Conservation (phyloP, 53 echinoderm and acorn worm species). For the Luidia sarsii region DNA sequence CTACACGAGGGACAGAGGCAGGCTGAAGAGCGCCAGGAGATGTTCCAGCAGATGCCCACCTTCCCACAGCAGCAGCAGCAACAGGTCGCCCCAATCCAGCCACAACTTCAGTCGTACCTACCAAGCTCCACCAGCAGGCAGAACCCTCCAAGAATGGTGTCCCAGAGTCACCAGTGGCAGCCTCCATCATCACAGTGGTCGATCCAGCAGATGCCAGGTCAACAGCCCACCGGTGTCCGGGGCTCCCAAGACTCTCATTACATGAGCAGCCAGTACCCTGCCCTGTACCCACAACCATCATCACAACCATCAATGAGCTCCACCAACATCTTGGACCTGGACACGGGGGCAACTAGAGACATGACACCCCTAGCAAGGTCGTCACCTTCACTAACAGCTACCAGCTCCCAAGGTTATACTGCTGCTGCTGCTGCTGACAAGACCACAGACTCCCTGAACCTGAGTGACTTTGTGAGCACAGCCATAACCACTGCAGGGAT, state of each 20-base stretch:
- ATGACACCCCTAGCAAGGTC: constrained; percentile 17
- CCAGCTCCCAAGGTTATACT: constrained; percentile 34
- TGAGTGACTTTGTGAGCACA: constrained; percentile 4
- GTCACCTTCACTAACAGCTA: constrained; percentile 10
- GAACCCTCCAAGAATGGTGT: not conserved
- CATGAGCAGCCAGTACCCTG: constrained; percentile 45
- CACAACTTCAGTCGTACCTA: not conserved
- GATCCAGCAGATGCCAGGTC: constrained; percentile 21
- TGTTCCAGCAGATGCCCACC: constrained; percentile 13
- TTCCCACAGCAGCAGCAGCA: constrained; percentile 31
- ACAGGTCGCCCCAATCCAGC: constrained; percentile 9
- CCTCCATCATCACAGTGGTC: constrained; percentile 42
- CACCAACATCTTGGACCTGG: constrained; percentile 34
- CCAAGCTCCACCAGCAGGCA: constrained; percentile 16
- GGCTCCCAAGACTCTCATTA: constrained; percentile 47
- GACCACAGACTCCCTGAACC: constrained; percentile 40
- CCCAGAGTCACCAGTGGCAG: constrained; percentile 26
- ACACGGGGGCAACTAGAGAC: constrained; percentile 17
- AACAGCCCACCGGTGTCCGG: constrained; percentile 35
- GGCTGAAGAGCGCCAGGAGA: constrained; percentile 24
- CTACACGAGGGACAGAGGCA: constrained; percentile 33
- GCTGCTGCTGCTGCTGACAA: constrained; percentile 31
- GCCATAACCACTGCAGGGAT: constrained; percentile 10
- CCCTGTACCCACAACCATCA: constrained; percentile 35
- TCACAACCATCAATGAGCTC: constrained; percentile 21